A percentile compares a stretch with the other conserved stretches of the same genome.
Conservation (phyloP, 2,888 invertebrate species). For the Noctua fimbriata region DNA sequence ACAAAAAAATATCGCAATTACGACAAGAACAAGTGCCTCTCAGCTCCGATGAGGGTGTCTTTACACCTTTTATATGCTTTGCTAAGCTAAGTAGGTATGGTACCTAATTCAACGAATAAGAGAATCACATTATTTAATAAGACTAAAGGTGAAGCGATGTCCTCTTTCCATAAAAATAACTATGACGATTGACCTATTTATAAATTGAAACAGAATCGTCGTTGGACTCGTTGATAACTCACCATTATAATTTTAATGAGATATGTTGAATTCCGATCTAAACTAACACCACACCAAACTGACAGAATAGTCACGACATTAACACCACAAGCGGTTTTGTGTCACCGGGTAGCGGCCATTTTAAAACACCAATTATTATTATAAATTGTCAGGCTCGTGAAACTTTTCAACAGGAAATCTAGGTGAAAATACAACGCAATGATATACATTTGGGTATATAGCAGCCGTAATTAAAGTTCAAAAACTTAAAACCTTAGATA, state of each 20-base stretch:
- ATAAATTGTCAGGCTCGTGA: not conserved
- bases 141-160: not conserved
- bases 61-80: not conserved
- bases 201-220: not conserved
- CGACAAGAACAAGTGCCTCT: too few species aligned
- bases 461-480: not conserved
- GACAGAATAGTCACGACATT: too few species aligned
- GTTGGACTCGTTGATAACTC: not conserved
- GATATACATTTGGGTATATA: not conserved
- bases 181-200: not conserved
- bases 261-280: too few species aligned
- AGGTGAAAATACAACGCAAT: not conserved
- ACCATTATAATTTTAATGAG: too few species aligned
- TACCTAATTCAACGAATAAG: not conserved
- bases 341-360: constrained; percentile 10
- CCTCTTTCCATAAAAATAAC: not conserved
- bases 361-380: not conserved
- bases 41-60: not conserved
- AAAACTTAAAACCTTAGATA: not conserved
- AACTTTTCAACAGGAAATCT: not conserved
- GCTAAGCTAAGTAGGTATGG: not conserved
- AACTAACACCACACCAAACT: too few species aligned
- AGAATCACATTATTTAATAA: not conserved
- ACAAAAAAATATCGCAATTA: not conserved
- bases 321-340: not conserved